Conservation (phyloP, 2,888 invertebrate species). For the Drosophila dives region DNA sequence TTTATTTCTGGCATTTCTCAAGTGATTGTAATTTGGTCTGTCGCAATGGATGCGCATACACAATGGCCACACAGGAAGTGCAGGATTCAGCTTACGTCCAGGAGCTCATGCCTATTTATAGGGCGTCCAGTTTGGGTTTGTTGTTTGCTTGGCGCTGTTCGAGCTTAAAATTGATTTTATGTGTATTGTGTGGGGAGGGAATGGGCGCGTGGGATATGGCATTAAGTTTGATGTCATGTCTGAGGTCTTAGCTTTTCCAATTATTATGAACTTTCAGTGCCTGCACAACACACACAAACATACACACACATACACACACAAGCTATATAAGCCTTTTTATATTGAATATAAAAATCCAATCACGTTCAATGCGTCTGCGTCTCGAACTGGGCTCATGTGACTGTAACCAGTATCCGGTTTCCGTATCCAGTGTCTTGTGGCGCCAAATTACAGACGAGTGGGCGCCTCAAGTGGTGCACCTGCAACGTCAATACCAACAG, state of each 20-base stretch:
- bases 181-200: constrained; percentile 2
- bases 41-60: constrained; percentile 4
- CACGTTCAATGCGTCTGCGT: constrained; percentile 61
- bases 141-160: constrained; percentile 35
- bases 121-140: constrained; percentile 8
- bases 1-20: constrained; percentile 34
- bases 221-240: constrained; percentile 26
- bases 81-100: constrained; percentile 17
- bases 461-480: constrained; percentile 53
- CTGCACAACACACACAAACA: constrained; percentile 30
- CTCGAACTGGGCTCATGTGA: constrained; percentile 1
- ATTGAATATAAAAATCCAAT: constrained; percentile 80
- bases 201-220: not conserved
- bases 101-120: constrained; percentile 40
- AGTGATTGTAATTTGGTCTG: constrained; percentile 18
- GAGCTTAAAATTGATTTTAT: constrained; percentile 70
- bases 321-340: constrained; percentile 74
- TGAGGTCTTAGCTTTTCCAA: constrained; percentile 74
- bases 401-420: constrained; percentile 3
- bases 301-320: constrained; percentile 30
- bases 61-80: constrained; percentile 51
- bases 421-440: constrained; percentile 44
- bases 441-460: constrained; percentile 67
- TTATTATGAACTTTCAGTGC: constrained; percentile 69
- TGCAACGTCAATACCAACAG: constrained; percentile 1